Percentiles rank a stretch among this genome's conserved stretches.
These are phyloP conservation scores for Rhinolophus sinicus DNA, from an alignment of 2,113 vertebrate genomes.

Conservation along the genomic window DNA sequence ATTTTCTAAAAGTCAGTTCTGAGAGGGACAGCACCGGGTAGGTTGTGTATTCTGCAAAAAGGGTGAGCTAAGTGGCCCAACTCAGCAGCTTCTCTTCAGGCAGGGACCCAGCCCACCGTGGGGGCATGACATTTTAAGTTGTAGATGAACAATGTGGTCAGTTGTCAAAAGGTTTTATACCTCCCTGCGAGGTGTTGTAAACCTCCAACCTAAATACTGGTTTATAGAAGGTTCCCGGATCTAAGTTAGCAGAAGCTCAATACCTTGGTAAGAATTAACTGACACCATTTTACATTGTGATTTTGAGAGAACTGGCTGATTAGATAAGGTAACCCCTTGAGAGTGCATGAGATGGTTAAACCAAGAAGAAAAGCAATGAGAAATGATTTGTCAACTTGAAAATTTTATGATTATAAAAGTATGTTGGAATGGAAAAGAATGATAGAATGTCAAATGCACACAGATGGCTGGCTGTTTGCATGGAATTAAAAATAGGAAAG, in stretches of 20 bases:
- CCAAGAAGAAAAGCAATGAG: neutral
- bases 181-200: neutral
- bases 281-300: neutral
- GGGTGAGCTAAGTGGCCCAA: neutral
- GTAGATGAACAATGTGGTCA: neutral
- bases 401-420: neutral
- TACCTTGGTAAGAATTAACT: neutral
- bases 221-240: neutral
- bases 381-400: slow-evolving; percentile 21
- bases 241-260: neutral
- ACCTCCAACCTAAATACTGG: neutral
- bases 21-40: neutral
- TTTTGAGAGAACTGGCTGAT: neutral
- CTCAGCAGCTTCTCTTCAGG: neutral
- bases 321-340: neutral
- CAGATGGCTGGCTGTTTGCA: neutral
- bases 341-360: neutral
- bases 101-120: neutral
- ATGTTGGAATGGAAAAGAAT: neutral
- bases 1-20: neutral
- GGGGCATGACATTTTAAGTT: neutral
- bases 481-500: neutral
- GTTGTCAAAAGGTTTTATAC: neutral
- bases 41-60: neutral
- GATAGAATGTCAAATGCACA: neutral